Conservation (phyloP, 2,888 invertebrate species). For the Amiota minor region DNA sequence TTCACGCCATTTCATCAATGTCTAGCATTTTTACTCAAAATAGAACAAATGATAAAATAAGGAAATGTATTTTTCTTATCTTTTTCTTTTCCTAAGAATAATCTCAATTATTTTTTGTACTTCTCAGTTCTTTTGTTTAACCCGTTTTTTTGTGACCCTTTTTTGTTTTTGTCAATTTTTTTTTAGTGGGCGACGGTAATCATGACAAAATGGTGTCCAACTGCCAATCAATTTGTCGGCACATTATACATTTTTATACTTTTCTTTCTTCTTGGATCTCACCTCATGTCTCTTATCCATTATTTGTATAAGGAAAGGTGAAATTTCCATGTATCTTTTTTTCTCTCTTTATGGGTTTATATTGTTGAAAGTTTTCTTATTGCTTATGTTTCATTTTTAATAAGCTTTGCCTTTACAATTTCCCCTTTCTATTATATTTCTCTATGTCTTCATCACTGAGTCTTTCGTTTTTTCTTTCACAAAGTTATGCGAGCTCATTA, state of each 20-base stretch:
- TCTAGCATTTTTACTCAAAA: constrained; percentile 43
- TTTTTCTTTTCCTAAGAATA: not conserved
- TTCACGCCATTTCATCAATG: constrained; percentile 58
- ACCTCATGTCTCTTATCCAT: not conserved
- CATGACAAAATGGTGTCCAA: constrained; percentile 30
- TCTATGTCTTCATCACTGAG: not conserved
- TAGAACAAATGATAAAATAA: not conserved
- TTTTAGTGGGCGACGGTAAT: not conserved
- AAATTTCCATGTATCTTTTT: not conserved
- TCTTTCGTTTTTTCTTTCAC: not conserved
- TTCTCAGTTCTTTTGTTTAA: not conserved
- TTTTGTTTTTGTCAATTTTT: not conserved
- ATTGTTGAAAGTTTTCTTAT: not conserved
- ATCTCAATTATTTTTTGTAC: constrained; percentile 18
- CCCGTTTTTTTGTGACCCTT: not conserved
- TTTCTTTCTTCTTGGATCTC: not conserved
- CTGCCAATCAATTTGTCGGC: constrained; percentile 63
- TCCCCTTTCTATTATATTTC: not conserved
- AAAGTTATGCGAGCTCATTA: constrained; percentile 18
- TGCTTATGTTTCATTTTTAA: not conserved
- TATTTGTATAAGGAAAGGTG: too few species aligned
- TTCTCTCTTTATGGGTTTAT: not conserved
- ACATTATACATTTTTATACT: constrained; percentile 38
- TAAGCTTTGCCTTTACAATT: not conserved
- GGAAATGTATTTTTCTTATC: not conserved